phyloP scores from a whole-genome alignment of 2,888 invertebrate species.

The Aromia moschata region DNA sequence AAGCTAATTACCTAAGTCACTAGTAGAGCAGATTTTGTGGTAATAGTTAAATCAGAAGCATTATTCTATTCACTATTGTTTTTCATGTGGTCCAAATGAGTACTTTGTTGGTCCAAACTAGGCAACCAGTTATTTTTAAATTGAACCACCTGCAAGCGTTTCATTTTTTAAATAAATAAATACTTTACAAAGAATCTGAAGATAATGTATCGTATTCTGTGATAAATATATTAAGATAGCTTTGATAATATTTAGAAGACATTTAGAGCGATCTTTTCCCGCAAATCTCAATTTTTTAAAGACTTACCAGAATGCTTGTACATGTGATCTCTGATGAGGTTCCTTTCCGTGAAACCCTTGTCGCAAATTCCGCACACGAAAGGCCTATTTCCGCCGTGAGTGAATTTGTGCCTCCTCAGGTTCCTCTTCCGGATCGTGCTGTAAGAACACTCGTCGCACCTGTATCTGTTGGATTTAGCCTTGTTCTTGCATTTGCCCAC shows the following conservation, averaged over 20 bases:
- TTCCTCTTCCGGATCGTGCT: slow-evolving; percentile 1
- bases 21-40: too few relatives aligned
- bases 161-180: background rate
- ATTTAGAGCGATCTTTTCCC: too few relatives aligned
- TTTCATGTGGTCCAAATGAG: too few relatives aligned
- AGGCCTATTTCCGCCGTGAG: background rate
- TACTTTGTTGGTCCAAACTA: too few relatives aligned
- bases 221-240: too few relatives aligned
- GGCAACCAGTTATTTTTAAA: background rate
- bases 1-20: too few relatives aligned
- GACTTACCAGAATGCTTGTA: slow-evolving; percentile 15
- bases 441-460: slow-evolving; percentile 6
- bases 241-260: too few relatives aligned
- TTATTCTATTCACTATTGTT: too few relatives aligned
- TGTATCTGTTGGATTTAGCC: background rate
- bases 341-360: background rate
- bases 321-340: background rate
- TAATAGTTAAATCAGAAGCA: too few relatives aligned
- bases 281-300: too few relatives aligned
- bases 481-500: background rate
- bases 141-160: background rate
- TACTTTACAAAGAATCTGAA: too few relatives aligned
- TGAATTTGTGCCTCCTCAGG: slow-evolving; percentile 5
- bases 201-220: too few relatives aligned
- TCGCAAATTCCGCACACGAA: slow-evolving; percentile 14